Percentiles rank a stretch among this genome's conserved stretches.
Conservation (phyloP, 1,140 invertebrate genomes). For the Maconellicoccus hirsutus region DNA sequence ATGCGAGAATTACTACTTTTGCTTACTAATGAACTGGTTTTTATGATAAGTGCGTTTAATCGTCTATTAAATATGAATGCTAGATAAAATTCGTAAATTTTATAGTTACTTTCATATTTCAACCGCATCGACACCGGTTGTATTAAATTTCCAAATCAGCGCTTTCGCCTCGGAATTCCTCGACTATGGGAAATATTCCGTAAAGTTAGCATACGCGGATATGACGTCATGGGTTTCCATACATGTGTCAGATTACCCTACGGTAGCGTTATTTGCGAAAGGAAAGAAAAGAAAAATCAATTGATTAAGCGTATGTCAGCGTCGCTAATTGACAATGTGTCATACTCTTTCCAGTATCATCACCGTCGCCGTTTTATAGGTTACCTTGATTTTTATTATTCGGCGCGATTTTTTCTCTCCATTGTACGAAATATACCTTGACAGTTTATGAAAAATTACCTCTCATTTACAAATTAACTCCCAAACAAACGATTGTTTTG, state of each 20-base stretch:
- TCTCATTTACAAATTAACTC: too few species aligned
- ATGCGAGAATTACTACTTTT: too few species aligned
- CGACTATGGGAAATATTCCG: too few species aligned
- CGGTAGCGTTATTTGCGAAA: not conserved
- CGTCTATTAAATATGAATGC: too few species aligned
- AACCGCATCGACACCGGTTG: too few species aligned
- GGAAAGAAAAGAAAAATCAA: not conserved
- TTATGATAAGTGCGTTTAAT: too few species aligned
- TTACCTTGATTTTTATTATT: not conserved
- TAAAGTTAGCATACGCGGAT: not conserved
- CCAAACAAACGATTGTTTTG: too few species aligned
- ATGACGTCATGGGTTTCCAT: not conserved
- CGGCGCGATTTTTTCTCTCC: not conserved
- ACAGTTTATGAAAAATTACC: not conserved
- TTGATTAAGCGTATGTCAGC: constrained; percentile 3
- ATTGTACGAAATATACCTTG: not conserved
- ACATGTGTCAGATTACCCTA: not conserved
- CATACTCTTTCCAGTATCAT: not conserved
- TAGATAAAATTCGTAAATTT: too few species aligned
- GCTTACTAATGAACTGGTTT: too few species aligned
- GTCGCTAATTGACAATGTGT: constrained; percentile 7
- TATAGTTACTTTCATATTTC: too few species aligned
- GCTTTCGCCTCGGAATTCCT: too few species aligned
- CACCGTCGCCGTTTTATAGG: not conserved
- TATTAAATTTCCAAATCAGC: too few species aligned